Percentiles rank a stretch among this genome's conserved stretches.
Evolutionary conservation across 2,888 invertebrate species (phyloP).

Genomic region (Netelia inedita): DNA sequence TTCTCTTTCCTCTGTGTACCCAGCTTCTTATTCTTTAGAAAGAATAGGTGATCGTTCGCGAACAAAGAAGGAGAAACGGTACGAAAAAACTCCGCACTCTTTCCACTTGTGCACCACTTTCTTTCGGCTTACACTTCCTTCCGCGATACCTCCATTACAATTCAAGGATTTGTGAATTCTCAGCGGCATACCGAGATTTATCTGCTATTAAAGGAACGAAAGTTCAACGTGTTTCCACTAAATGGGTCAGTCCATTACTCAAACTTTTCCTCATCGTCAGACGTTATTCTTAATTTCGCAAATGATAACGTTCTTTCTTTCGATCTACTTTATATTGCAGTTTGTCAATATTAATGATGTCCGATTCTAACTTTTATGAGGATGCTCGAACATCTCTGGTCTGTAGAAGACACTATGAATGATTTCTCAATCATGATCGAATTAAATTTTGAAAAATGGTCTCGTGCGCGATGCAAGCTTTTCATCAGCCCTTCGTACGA

Average conservation of each 20-base stretch:
- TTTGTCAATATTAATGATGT: too few relatives aligned
- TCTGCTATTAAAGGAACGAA: not conserved
- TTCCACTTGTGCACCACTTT: not conserved
- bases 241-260: too few relatives aligned
- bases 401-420: too few relatives aligned
- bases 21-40: constrained; percentile 21
- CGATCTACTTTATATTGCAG: too few relatives aligned
- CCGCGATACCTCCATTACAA: not conserved
- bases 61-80: constrained; percentile 19
- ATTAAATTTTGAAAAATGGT: not conserved
- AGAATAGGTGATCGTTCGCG: constrained; percentile 29
- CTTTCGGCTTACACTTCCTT: not conserved
- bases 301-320: too few relatives aligned
- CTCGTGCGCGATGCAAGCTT: not conserved
- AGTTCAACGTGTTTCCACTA: not conserved
- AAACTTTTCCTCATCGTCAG: too few relatives aligned
- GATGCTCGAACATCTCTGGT: too few relatives aligned
- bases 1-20: constrained; percentile 8
- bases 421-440: too few relatives aligned
- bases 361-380: too few relatives aligned
- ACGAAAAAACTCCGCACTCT: constrained; percentile 36
- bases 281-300: too few relatives aligned
- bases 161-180: not conserved
- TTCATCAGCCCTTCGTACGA: not conserved
- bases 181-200: not conserved